phyloP scores from a whole-genome alignment of 2,888 invertebrate species.

The Andrena bicolor region DNA sequence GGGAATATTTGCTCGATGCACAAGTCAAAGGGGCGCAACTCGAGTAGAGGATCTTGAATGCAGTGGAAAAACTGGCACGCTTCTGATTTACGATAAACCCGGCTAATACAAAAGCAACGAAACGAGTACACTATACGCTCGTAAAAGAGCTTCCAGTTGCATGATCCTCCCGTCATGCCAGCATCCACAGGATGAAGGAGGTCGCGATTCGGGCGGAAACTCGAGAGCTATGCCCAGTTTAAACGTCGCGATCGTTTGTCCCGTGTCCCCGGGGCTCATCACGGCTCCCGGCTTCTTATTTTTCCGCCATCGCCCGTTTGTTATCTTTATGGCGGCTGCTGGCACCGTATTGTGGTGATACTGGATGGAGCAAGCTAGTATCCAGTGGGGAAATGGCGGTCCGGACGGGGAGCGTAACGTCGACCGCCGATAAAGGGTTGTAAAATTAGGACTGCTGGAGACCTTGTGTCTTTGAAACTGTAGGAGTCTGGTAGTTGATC shows the following conservation, averaged over 20 bases:
- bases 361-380: slow-evolving; percentile 36
- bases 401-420: slow-evolving; percentile 37
- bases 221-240: slow-evolving; percentile 44
- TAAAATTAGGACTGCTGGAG: slow-evolving; percentile 53
- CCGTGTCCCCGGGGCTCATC: slow-evolving; percentile 32
- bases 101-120: not conserved
- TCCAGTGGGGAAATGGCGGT: slow-evolving; percentile 9
- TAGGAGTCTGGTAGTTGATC: not conserved
- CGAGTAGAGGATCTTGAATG: not conserved
- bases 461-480: not conserved
- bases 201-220: slow-evolving; percentile 32
- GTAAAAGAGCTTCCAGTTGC: slow-evolving; percentile 17
- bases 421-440: slow-evolving; percentile 52
- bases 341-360: slow-evolving; percentile 35
- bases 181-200: slow-evolving; percentile 16
- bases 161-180: slow-evolving; percentile 11
- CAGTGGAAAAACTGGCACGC: not conserved
- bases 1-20: not conserved
- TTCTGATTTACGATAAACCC: slow-evolving; percentile 32
- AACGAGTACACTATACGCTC: slow-evolving; percentile 6
- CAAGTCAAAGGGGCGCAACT: not conserved
- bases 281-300: slow-evolving; percentile 66
- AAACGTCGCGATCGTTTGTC: slow-evolving; percentile 56
- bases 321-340: slow-evolving; percentile 66
- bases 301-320: slow-evolving; percentile 64